Conservation (phyloP, 2,888 invertebrate species). For the Rhingia campestris region DNA sequence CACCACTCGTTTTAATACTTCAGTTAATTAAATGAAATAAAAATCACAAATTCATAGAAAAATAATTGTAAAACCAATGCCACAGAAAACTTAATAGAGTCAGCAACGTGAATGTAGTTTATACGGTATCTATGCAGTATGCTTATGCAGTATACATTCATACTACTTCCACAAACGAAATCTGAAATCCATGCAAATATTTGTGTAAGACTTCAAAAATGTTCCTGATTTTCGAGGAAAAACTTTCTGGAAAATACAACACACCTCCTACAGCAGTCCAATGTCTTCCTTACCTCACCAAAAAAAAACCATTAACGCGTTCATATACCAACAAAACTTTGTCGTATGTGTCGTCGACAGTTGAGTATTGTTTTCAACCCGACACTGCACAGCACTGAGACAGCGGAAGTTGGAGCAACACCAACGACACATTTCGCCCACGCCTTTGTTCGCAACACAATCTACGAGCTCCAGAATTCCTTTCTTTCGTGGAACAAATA, state of each 20-base stretch:
- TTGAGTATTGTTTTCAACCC: conserved; percentile 56
- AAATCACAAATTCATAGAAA: too few species aligned
- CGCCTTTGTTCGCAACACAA: conserved; percentile 60
- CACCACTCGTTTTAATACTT: too few species aligned
- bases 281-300: neutral
- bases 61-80: too few species aligned
- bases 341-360: conserved; percentile 63
- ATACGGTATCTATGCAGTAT: too few species aligned
- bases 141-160: too few species aligned
- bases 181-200: conserved; percentile 55
- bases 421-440: conserved; percentile 65
- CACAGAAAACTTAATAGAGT: too few species aligned
- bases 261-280: conserved; percentile 19
- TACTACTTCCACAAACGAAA: conserved; percentile 21
- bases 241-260: conserved; percentile 45
- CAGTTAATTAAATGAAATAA: too few species aligned
- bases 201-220: conserved; percentile 52
- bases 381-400: conserved; percentile 51
- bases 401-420: conserved; percentile 59
- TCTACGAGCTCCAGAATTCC: conserved; percentile 69
- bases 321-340: conserved; percentile 57
- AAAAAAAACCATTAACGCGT: conserved; percentile 30
- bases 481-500: conserved; percentile 70
- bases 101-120: too few species aligned
- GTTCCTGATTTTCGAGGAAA: conserved; percentile 46